phyloP scores from a whole-genome alignment of 2,888 invertebrate species.

The Norana najaformis region DNA sequence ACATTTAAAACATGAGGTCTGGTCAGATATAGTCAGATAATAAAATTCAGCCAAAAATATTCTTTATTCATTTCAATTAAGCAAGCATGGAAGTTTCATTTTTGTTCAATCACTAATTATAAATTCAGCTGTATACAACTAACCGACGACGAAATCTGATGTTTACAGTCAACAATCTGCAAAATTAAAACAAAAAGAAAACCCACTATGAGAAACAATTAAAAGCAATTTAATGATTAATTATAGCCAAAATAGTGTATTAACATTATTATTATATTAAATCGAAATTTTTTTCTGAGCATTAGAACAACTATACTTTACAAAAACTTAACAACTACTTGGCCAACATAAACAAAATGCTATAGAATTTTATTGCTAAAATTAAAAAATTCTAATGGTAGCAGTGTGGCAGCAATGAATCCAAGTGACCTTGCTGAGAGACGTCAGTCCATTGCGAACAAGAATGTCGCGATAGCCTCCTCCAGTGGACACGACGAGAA shows the following conservation, averaged over 20 bases:
- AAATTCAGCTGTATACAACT: not conserved
- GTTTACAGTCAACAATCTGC: slow-evolving; percentile 1
- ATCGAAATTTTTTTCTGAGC: not conserved
- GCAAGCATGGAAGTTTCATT: too few relatives aligned
- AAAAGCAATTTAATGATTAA: not conserved
- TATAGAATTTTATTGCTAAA: too few relatives aligned
- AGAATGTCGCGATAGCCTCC: slow-evolving; percentile 83
- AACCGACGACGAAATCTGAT: not conserved
- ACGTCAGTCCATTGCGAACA: slow-evolving; percentile 71
- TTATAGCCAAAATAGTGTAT: not conserved
- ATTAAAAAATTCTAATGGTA: too few relatives aligned
- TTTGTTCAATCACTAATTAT: too few relatives aligned
- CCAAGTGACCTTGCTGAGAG: slow-evolving; percentile 38
- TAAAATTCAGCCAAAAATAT: not conserved
- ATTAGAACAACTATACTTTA: too few relatives aligned
- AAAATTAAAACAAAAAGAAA: not conserved
- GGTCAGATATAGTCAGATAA: not conserved
- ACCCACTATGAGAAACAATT: not conserved
- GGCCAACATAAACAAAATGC: too few relatives aligned
- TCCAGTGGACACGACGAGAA: slow-evolving; percentile 78
- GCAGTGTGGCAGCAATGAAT: too few relatives aligned
- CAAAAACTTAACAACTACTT: too few relatives aligned
- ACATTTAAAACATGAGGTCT: not conserved
- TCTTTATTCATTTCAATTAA: not conserved
- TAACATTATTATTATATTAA: not conserved